Conservation (phyloP, 2,888 invertebrate species). For the Parelbella ahira region DNA sequence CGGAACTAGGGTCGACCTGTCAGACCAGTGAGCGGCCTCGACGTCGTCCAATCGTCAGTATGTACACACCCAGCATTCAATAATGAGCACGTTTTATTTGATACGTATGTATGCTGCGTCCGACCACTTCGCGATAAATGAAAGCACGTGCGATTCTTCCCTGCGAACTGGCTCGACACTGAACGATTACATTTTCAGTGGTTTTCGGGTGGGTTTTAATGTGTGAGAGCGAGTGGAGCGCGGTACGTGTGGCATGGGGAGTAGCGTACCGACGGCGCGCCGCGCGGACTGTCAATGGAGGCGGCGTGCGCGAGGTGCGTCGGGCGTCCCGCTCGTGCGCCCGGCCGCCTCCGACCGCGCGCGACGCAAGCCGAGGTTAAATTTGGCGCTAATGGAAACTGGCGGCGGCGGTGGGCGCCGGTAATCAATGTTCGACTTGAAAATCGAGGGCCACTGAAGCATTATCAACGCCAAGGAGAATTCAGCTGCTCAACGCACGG, state of each 20-base stretch:
- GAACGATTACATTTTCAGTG: conserved; percentile 52
- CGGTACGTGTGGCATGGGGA: conserved; percentile 44
- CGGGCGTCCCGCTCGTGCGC: conserved; percentile 56
- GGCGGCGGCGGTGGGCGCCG: conserved; percentile 57
- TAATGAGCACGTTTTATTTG: conserved; percentile 43
- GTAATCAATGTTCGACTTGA: conserved; percentile 74
- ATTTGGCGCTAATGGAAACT: conserved; percentile 76
- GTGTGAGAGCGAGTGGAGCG: conserved; percentile 40
- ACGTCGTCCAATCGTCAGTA: conserved; percentile 52
- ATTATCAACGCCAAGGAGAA: conserved; percentile 33
- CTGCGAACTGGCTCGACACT: conserved; percentile 36
- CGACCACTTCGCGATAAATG: conserved; percentile 28
- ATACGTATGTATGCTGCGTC: conserved; percentile 28
- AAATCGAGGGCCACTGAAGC: conserved; percentile 57
- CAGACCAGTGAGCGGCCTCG: conserved; percentile 74
- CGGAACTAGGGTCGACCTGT: conserved; percentile 54
- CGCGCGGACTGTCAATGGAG: conserved; percentile 42
- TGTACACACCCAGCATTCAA: conserved; percentile 45
- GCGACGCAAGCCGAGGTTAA: conserved; percentile 73
- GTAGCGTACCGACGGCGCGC: conserved; percentile 44
- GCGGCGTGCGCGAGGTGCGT: conserved; percentile 32
- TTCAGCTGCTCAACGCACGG: conserved; percentile 29
- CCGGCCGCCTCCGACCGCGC: conserved; percentile 52
- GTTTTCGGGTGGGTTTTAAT: conserved; percentile 46
- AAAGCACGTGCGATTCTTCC: conserved; percentile 26